phyloP scores from a whole-genome alignment of 2,113 vertebrate genomes.

The Crotalus tigris region DNA sequence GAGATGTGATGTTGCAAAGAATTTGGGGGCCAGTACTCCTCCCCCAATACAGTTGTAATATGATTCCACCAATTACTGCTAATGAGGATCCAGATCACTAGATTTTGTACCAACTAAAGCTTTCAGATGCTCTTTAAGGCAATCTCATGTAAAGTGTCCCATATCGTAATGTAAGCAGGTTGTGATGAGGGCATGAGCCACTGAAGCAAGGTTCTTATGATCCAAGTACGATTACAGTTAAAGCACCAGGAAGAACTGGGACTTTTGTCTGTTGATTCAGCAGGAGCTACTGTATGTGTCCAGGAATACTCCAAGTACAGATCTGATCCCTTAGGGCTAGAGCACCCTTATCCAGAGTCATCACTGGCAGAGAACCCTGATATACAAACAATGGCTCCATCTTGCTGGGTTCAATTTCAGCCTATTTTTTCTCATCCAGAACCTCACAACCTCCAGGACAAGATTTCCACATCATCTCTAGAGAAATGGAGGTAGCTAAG shows the following conservation, averaged over 20 bases:
- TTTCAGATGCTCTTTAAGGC: neutral
- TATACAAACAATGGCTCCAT: neutral
- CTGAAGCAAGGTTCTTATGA: neutral
- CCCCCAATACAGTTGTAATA: neutral
- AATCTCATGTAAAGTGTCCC: neutral
- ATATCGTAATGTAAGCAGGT: neutral
- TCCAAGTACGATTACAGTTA: neutral
- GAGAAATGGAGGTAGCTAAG: neutral
- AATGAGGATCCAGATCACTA: neutral
- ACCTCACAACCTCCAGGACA: neutral
- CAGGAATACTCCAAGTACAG: neutral
- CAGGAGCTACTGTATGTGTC: neutral
- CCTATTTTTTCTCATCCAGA: neutral
- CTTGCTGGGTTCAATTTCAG: neutral
- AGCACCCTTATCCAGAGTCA: neutral
- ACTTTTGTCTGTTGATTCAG: neutral
- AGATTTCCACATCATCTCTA: neutral
- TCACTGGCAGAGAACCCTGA: neutral
- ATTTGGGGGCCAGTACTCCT: neutral
- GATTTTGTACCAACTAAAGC: neutral
- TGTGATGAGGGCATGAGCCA: neutral
- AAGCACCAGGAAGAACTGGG: neutral
- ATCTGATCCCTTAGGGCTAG: neutral
- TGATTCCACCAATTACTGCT: neutral
- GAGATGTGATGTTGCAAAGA: neutral